These are phyloP conservation scores for Epinephelus awoara DNA, from an alignment of 2,797 vertebrate species.

Conservation along the genomic window DNA sequence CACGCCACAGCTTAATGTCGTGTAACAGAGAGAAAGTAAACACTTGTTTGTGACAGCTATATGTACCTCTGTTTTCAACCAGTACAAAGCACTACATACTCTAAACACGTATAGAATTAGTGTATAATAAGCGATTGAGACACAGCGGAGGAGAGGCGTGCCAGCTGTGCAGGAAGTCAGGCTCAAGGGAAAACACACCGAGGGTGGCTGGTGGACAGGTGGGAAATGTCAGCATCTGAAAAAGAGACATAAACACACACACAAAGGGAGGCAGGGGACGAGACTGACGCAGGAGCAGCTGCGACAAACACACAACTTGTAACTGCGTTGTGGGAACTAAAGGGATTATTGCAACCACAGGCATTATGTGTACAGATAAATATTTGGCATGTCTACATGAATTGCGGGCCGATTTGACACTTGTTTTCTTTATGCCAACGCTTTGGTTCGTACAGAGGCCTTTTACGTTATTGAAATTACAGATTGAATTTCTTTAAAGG, in stretches of 20 bases:
- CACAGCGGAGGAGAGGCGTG: slow-evolving; percentile 22
- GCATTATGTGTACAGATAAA: slow-evolving; percentile 13
- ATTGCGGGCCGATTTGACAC: not conserved
- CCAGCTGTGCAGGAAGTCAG: slow-evolving; percentile 55
- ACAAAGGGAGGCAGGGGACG: slow-evolving; percentile 32
- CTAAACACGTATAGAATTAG: slow-evolving; percentile 26
- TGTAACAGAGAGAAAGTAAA: not conserved
- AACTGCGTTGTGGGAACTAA: slow-evolving; percentile 35
- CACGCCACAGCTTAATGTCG: no score
- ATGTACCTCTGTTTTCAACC: slow-evolving; percentile 7
- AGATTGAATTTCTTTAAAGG: not conserved
- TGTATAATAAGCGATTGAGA: slow-evolving; percentile 33
- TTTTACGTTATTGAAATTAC: not conserved
- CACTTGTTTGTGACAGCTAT: not conserved
- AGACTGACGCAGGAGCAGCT: slow-evolving; percentile 55
- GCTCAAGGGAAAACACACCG: slow-evolving; percentile 46
- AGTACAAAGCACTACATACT: not conserved
- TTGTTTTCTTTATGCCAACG: not conserved
- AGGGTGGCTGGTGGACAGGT: slow-evolving; percentile 63
- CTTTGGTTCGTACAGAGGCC: not conserved
- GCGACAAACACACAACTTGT: slow-evolving; percentile 50
- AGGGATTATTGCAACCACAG: slow-evolving; percentile 28
- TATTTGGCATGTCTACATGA: slow-evolving; percentile 10
- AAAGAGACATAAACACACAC: slow-evolving; percentile 60
- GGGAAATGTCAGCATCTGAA: slow-evolving; percentile 70